Base-by-base conservation (phyloP, 2,797 vertebrate genomes). In the Chelidonichthys spinosus region DNA sequence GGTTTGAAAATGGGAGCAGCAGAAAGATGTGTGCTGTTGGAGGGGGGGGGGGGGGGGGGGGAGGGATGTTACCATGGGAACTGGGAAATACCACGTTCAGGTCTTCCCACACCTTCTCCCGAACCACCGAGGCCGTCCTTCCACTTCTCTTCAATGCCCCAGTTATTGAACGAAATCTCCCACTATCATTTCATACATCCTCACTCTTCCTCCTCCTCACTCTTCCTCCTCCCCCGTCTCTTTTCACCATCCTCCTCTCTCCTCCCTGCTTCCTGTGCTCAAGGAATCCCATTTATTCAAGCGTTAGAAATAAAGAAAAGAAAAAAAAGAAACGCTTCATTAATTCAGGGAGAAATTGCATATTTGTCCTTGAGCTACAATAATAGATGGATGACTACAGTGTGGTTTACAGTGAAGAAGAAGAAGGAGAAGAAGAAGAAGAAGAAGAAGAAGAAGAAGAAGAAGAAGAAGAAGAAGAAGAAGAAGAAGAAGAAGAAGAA, bases 31-130 rank as follows among this genome's bases (percentile, higher is more conserved):
- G 70, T 36, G 35, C 39, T 5, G 18, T 67, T 67, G 63, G 13
- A 7, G 47, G 6, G 39, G 4, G 11, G 25, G 32, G 15, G 18
- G 50, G 54, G 37, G 50, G 54, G 37, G 37, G 42, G 42, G 63
- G 61, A 52, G 18, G 68, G 37, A 82, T 63, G 93, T 95, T 94
- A 85, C 94, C 92, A 95, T 95, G 92, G 94, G 89, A 95, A 95
- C 94, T 91, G 88, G 93, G 93, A 92, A 92, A 93, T 92, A 91
- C 92, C 85, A 85, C 67, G 79, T 75, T 50, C 67, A 85, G 76
- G 76, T 85, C 83, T 81, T 85, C 74, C 76, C 69, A 70, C 74
- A 78, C 74, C 65, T 60, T 68, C 60, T 44, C 50, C 63, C 15
- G 0, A 11, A 46, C 74, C 46, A 71, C 68, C 73, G 70, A 50